Base-by-base conservation (phyloP, 2,888 invertebrate genomes). In the Synanthedon vespiformis region DNA sequence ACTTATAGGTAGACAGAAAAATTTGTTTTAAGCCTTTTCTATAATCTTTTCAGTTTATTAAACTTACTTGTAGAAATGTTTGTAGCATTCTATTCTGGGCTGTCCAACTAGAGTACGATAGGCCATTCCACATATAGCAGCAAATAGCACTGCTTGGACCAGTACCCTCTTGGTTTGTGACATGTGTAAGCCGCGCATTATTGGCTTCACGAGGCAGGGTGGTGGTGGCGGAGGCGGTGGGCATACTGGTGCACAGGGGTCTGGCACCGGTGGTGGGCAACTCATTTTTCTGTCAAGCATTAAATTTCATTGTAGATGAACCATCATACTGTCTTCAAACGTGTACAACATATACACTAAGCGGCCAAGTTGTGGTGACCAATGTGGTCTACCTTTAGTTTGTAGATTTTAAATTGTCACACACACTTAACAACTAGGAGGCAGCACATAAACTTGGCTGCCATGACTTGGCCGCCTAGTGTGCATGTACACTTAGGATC, bases 31-130 rank as follows among this genome's bases (percentile, higher is more conserved):
- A 34, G 8, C 34, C 10, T 2, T 34, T 34, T 34, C 10, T 34
- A 34, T 10, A 34, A 34, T 34, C 34, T 34, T 8, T 6, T 34
- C 2, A 34, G 10, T 34, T 10, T 10, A 22, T 22, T 22, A 22
- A 22, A 34, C 84, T 88, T 88, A 95, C 95, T 89, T 92, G 88
- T 94, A 94, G 74, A 92, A 95, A 40, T 93, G 92, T 44, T 89
- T 91, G 62, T 95, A 95, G 51, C 74, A 80, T 10, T 76, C 69
- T 61, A 89, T 91, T 52, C 90, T 89, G 0, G 89, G 88, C 49
- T 89, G 78, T 51, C 80, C 87, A 18, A 91, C 61, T 0, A 88
- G 40, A 0, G 85, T 2, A 61, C 92, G 91, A 55, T 78, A 73
- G 1, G 74, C 71, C 0, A 80, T 49, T 0, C 89, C 90, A 2